A percentile compares a stretch with the other conserved stretches of the same genome.
These are phyloP conservation scores for Diabrotica virgifera DNA, from an alignment of 1,140 invertebrate species.

Conservation along the genomic window DNA sequence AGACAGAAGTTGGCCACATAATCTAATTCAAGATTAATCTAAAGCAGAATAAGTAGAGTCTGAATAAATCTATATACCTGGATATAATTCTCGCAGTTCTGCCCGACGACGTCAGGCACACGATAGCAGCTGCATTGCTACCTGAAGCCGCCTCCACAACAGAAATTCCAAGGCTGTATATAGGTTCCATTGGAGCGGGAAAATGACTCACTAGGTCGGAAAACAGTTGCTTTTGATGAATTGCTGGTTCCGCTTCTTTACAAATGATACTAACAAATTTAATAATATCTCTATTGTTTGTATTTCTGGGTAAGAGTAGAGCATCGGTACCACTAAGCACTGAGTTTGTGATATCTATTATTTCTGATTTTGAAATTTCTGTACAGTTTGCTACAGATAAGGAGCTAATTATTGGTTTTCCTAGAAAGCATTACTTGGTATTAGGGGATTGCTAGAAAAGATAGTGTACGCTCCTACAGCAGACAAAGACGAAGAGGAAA, in stretches of 20 bases:
- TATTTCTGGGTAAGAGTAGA: slow-evolving; percentile 58
- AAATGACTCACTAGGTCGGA: slow-evolving; percentile 59
- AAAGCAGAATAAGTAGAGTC: too few relatives aligned
- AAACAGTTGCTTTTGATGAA: slow-evolving; percentile 75
- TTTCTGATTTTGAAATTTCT: slow-evolving; percentile 59
- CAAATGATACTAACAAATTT: slow-evolving; percentile 26
- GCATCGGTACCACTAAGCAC: slow-evolving; percentile 73
- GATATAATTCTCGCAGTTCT: slow-evolving; percentile 72
- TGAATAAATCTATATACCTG: slow-evolving; percentile 4
- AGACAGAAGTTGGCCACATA: too few relatives aligned
- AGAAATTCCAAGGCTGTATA: slow-evolving; percentile 75
- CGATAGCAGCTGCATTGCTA: slow-evolving; percentile 75
- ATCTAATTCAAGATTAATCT: too few relatives aligned
- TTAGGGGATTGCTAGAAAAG: too few relatives aligned
- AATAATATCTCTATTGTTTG: slow-evolving; percentile 23
- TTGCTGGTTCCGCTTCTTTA: slow-evolving; percentile 75
- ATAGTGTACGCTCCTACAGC: too few relatives aligned
- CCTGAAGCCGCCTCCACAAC: slow-evolving; percentile 80
- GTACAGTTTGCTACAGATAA: slow-evolving; percentile 19
- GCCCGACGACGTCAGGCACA: slow-evolving; percentile 82
- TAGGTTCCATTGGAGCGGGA: slow-evolving; percentile 36
- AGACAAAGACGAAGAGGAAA: too few relatives aligned
- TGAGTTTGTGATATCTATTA: slow-evolving; percentile 69
- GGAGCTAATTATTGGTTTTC: slow-evolving; percentile 27
- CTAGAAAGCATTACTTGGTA: slow-evolving; percentile 28